These are phyloP conservation scores for Lonchura striata DNA, from an alignment of 2,113 vertebrate species.

Conservation along the genomic window DNA sequence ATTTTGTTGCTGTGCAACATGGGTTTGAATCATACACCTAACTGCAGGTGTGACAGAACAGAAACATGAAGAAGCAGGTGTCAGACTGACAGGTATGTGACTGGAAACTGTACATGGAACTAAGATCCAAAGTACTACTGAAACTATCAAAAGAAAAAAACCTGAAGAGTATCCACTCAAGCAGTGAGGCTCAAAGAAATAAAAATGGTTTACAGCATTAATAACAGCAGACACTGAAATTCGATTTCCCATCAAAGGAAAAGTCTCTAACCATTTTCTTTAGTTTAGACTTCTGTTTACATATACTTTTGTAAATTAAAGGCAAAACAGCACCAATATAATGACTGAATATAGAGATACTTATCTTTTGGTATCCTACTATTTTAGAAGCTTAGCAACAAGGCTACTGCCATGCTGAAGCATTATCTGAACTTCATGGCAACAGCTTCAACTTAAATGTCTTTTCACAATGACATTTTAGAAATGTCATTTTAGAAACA, in stretches of 20 bases:
- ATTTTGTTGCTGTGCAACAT: neutral
- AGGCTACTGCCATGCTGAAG: neutral
- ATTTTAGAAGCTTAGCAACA: neutral
- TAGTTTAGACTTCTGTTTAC: neutral
- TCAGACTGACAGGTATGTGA: neutral
- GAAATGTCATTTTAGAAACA: neutral
- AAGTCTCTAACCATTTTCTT: neutral
- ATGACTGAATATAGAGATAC: rapidly evolving
- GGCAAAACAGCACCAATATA: neutral
- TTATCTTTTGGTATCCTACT: neutral
- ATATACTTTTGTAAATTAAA: neutral
- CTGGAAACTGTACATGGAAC: neutral
- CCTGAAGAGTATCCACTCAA: neutral
- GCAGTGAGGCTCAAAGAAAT: neutral
- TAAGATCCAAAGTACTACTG: neutral
- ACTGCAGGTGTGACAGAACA: neutral
- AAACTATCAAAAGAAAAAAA: neutral
- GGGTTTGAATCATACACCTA: neutral
- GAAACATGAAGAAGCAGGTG: neutral
- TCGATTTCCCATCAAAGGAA: neutral
- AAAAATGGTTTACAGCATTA: neutral
- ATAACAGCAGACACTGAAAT: neutral
- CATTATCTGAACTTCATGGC: neutral
- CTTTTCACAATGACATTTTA: neutral
- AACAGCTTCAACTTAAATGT: neutral